Evolutionary conservation across 1,140 invertebrate genomes (phyloP), one percentile per base, ranked within the genome.

Genomic region (Uloborus diversus): DNA sequence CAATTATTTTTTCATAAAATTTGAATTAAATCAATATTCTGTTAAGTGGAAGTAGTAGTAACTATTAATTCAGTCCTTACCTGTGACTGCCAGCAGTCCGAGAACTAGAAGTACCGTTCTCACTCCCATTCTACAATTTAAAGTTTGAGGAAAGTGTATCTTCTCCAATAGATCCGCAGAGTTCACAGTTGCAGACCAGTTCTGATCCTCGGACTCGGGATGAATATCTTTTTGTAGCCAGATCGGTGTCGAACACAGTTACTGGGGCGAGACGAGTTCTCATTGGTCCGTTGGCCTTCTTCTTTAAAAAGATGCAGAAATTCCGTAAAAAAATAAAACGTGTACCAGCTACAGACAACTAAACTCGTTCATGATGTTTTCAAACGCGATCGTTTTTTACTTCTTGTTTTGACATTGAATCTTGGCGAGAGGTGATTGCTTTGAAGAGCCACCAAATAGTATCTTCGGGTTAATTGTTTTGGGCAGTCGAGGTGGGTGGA

Each of bases 351-450:
- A 20, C 57, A 73, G 23, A 17, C 57, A 35, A 20, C 37, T 49
- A 73, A 56, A 47, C 69, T 59, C 70, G 70, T 73, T 73, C 70
- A 62, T 37, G 5, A 53, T 53, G 49, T 53, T 53, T 53, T 53
- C 23, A 20, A 53, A 20, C n/a, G 23, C 49, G 7, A 20, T n/a
- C n/a, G n/a, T 53, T 53, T 53, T 53, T 53, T 53, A 20, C 49
- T n/a, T 53, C 23, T 53, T n/a, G 1, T 56, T 73, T n/a, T 73
- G 70, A 73, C 70, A 73, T 73, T 73, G 70, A 73, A 73, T 61
- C 33, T 62, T 61, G 9, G 49, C 28, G 37, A 53, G 32, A 49
- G 33, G 23, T 23, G 25, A 37, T 71, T 30, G 51, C 33, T 23
- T 69, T 33, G 27, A 69, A 53, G 66, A 5, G 3, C 64, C 28